phyloP scores from a whole-genome alignment of 2,113 vertebrate species.

The Myocastor coypus region DNA sequence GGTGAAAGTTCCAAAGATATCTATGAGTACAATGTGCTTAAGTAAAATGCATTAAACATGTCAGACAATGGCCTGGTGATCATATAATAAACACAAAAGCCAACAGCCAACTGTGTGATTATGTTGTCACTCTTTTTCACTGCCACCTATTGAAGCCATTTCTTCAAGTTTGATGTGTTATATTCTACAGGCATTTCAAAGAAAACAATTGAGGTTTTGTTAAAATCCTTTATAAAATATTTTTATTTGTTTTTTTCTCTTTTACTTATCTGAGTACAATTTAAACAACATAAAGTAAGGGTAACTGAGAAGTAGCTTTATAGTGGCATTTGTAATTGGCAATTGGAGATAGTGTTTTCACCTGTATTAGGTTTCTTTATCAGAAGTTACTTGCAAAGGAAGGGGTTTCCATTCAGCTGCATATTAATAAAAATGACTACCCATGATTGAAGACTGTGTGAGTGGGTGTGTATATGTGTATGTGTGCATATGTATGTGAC shows the following conservation, averaged over 20 bases:
- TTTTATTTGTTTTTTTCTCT: background rate
- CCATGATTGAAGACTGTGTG: too few relatives aligned
- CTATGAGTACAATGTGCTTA: background rate
- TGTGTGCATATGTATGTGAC: background rate
- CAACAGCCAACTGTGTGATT: fast-evolving
- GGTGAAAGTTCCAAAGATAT: background rate
- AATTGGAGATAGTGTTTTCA: background rate
- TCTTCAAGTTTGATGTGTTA: background rate
- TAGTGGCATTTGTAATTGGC: background rate
- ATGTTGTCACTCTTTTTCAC: background rate
- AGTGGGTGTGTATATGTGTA: background rate
- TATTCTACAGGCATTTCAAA: background rate
- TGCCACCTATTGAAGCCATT: background rate
- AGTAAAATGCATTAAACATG: background rate
- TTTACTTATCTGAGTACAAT: background rate
- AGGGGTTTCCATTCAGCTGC: background rate
- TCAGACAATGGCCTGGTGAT: background rate
- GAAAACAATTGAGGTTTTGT: background rate
- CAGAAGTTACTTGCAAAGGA: background rate
- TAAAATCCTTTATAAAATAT: background rate
- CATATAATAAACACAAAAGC: background rate
- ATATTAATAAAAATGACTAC: background rate
- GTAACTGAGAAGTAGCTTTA: background rate
- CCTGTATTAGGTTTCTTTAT: background rate
- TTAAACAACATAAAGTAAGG: background rate